These are phyloP conservation scores for Rhyzopertha dominica DNA, from an alignment of 1,140 invertebrate species.

Conservation along the genomic window DNA sequence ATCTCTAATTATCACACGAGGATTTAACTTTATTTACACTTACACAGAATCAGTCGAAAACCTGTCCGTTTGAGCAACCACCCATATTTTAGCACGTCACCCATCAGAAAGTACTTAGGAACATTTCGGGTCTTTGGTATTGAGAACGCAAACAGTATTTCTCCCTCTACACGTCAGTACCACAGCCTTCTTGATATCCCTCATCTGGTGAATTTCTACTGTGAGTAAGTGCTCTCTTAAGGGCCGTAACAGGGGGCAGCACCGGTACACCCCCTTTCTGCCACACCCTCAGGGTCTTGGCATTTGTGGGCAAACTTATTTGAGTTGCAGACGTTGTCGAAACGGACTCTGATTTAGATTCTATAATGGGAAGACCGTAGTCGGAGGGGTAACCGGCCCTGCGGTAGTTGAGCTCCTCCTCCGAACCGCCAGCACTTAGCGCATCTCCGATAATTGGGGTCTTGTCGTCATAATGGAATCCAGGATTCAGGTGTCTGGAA, in stretches of 20 bases:
- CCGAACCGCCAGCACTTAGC: slow-evolving; percentile 52
- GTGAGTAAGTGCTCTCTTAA: slow-evolving; percentile 71
- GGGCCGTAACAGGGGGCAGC: slow-evolving; percentile 71
- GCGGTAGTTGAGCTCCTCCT: slow-evolving; percentile 46
- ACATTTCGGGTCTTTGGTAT: slow-evolving; percentile 38
- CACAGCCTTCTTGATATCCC: slow-evolving; percentile 86
- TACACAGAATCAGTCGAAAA: slow-evolving; percentile 18
- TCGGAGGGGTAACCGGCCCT: slow-evolving; percentile 66
- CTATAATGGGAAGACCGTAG: slow-evolving; percentile 68
- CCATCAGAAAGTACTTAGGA: slow-evolving; percentile 23
- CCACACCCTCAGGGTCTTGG: slow-evolving; percentile 78
- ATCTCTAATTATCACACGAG: slow-evolving; percentile 26
- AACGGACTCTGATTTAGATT: slow-evolving; percentile 39
- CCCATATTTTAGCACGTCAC: slow-evolving; percentile 13
- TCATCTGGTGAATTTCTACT: slow-evolving; percentile 83
- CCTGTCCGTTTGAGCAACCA: slow-evolving; percentile 10
- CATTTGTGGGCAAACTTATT: slow-evolving; percentile 49
- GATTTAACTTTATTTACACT: slow-evolving; percentile 20
- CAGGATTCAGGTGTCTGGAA: slow-evolving; percentile 40
- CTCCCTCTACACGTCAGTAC: slow-evolving; percentile 73
- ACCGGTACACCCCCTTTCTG: slow-evolving; percentile 76
- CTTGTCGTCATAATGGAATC: slow-evolving; percentile 61
- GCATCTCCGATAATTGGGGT: slow-evolving; percentile 68
- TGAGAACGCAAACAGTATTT: neutral
- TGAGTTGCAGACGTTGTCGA: slow-evolving; percentile 34